Evolutionary conservation across 2,888 invertebrate species (phyloP).

Genomic region (Yponomeuta sedellus): DNA sequence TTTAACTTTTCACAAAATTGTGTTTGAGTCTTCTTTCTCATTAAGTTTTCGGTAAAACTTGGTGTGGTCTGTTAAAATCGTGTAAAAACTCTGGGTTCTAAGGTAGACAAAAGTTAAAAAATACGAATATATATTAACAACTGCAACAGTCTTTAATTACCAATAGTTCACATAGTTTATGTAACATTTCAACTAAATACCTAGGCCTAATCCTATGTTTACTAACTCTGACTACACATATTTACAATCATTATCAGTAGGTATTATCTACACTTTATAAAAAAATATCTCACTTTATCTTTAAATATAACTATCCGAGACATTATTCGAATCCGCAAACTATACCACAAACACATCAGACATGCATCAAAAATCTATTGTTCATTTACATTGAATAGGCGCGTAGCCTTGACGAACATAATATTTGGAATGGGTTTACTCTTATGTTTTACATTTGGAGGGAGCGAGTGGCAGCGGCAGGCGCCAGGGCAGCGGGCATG

Average conservation of each 20-base stretch:
- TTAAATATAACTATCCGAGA: slow-evolving; percentile 12
- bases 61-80: neutral
- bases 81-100: neutral
- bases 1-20: too few species aligned
- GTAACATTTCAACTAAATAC: slow-evolving; percentile 14
- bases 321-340: slow-evolving; percentile 12
- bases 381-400: neutral
- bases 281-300: slow-evolving; percentile 18
- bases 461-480: neutral
- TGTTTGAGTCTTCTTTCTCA: too few species aligned
- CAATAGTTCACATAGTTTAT: slow-evolving; percentile 16
- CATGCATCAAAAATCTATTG: slow-evolving; percentile 3
- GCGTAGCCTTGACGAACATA: neutral
- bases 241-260: slow-evolving; percentile 6
- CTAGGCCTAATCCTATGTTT: slow-evolving; percentile 12
- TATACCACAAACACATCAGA: slow-evolving; percentile 12
- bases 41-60: neutral
- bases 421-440: neutral
- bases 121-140: slow-evolving; percentile 13
- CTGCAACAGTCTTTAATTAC: slow-evolving; percentile 17
- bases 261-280: slow-evolving; percentile 13
- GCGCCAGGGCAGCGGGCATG: slow-evolving; percentile 2
- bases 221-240: slow-evolving; percentile 10
- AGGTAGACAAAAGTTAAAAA: neutral
- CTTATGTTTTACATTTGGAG: neutral